Base-by-base conservation (phyloP, 2,888 invertebrate genomes). In the Xanthorhoe spadicearia region DNA sequence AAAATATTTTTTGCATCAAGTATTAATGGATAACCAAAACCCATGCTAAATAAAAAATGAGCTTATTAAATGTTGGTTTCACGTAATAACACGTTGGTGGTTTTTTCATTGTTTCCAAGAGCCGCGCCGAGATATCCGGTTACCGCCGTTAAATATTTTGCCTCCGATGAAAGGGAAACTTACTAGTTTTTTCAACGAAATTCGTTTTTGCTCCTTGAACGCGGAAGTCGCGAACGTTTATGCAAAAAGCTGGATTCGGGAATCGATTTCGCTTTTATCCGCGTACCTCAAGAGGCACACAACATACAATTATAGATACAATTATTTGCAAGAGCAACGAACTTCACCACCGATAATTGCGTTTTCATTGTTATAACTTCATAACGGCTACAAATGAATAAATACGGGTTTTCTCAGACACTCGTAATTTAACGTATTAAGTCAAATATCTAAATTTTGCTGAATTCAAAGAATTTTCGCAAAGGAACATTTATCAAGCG, bases 41-140 rank as follows among this genome's bases (percentile, higher is more conserved):
- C 87, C 80, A 89, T 87, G 89, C 86, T 84, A 88, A 89, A 85
- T 91, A 89, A 92, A 92, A 92, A 92, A 90, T 83, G 81, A 79
- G 90, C 90, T 92, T 93, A 93, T 92, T 92, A 93, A 93, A 93
- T 89, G 91, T 92, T 91, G 92, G 93, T 91, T 90, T 92, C 89
- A 80, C 84, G 92, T 93, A 93, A 93, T 93, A 92, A 93, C 92
- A 93, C 84, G 90, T 91, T 90, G 88, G 87, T 89, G 88, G 92
- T 88, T 90, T 90, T 88, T 90, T 86, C 86, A 87, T 93, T 93
- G 93, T 93, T 92, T 93, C 92, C 92, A 86, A 85, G 87, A 86
- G 85, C 84, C 82, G 78, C 86, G 81, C 85, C 83, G 78, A 90
- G 86, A 88, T 92, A 92, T 93, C 92, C 92, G 92, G 93, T 93